Percentiles rank a stretch among this genome's conserved stretches.
Evolutionary conservation across 64 coral and sea anemone genomes (phyloP).

Genomic region (Platygyra sinensis): DNA sequence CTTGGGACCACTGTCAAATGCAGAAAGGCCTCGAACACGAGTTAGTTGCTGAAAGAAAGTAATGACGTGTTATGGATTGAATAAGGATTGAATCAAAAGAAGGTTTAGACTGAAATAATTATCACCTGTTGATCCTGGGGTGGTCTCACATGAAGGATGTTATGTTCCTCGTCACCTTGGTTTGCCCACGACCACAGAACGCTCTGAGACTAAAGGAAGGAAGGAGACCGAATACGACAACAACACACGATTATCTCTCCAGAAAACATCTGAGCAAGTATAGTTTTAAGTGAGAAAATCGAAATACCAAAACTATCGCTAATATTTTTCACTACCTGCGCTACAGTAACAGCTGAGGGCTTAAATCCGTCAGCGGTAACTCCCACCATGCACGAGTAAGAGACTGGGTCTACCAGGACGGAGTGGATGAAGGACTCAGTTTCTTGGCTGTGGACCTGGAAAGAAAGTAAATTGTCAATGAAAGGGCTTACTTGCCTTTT

Average conservation of each 20-base stretch:
- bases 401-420: constrained; percentile 66
- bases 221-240: background rate
- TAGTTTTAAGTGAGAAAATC: background rate
- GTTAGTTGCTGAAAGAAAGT: background rate
- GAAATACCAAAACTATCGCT: background rate
- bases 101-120: background rate
- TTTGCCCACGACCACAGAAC: constrained; percentile 83
- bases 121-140: constrained; percentile 38
- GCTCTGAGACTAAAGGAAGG: constrained; percentile 63
- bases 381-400: constrained; percentile 65
- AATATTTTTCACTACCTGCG: too few relatives aligned
- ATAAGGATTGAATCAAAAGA: too few relatives aligned
- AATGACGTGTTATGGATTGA: too few relatives aligned
- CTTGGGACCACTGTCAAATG: constrained; percentile 55
- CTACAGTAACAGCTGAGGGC: constrained; percentile 55
- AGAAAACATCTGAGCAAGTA: background rate
- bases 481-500: too few relatives aligned
- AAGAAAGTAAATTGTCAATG: background rate
- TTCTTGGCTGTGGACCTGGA: constrained; percentile 1
- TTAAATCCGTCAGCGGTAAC: constrained; percentile 62
- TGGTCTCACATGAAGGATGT: constrained; percentile 76
- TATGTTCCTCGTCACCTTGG: constrained; percentile 56
- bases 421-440: constrained; percentile 66
- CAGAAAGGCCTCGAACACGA: constrained; percentile 21
- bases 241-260: background rate